These are phyloP conservation scores for Heliconius eleuchia DNA, from an alignment of 1,140 invertebrate species.

Conservation along the genomic window DNA sequence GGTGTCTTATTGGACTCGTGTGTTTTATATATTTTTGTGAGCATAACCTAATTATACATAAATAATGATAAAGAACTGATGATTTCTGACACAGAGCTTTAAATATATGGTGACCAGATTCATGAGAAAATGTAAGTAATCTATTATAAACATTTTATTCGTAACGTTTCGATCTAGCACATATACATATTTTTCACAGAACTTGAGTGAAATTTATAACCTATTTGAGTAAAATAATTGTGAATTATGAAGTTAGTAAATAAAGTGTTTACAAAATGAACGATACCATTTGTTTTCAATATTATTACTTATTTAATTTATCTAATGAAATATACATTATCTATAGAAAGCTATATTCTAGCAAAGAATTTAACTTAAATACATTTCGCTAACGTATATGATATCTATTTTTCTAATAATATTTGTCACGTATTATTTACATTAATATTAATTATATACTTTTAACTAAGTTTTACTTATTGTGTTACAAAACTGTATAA, in stretches of 20 bases:
- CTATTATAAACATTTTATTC: not conserved
- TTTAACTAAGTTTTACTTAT: too few species aligned
- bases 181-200: not conserved
- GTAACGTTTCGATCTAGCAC: not conserved
- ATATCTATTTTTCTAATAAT: too few species aligned
- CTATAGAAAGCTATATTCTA: too few species aligned
- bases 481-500: too few species aligned
- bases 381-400: too few species aligned
- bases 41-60: not conserved
- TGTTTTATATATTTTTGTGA: constrained; percentile 27
- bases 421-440: too few species aligned
- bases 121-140: not conserved
- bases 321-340: not conserved
- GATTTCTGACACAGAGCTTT: not conserved
- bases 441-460: too few species aligned
- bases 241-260: not conserved
- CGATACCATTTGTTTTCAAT: not conserved
- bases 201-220: not conserved
- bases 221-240: not conserved
- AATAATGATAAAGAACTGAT: constrained; percentile 16
- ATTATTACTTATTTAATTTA: not conserved
- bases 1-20: constrained; percentile 29
- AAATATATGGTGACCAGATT: not conserved
- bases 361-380: too few species aligned
- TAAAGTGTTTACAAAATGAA: not conserved